Evolutionary conservation across 1,140 invertebrate genomes (phyloP), one percentile per base, ranked within the genome.

Genomic region (Sweltsa coloradensis): DNA sequence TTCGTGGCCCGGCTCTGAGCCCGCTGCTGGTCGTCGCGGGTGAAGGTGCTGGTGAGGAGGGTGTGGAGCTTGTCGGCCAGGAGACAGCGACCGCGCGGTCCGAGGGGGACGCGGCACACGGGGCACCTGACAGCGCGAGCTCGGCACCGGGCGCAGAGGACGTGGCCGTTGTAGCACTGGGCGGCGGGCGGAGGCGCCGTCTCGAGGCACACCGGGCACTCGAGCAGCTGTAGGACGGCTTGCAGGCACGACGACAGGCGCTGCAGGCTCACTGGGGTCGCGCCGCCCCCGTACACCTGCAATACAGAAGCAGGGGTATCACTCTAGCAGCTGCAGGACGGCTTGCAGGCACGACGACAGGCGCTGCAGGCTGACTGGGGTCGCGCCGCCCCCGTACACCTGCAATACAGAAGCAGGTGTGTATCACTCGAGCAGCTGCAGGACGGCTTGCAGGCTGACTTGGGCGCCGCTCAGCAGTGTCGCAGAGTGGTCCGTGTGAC

Each of bases 131-230:
- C 63, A 2, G 74, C 69, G 50, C 72, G 73, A 5, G 69, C 58
- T 40, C 76, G 68, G 54, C 78, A 80, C 29, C 68, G 61, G 4
- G 72, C 66, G 53, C 78, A 81, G 3, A 80, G 62, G 14, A 80
- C 63, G 50, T 81, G 78, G 6, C 78, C 78, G 49, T 80, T 76
- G 29, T 77, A 73, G 52, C 79, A 82, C 56, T 81, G 78, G 34
- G 72, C 71, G 0, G 74, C 72, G 3, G 79, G 78, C 2, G 77
- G 72, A 19, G 65, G 51, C 22, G 77, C 73, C 27, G 72, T 78
- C 50, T 76, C 73, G 25, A 75, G 58, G 34, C 54, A 56, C 50
- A 75, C 71, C 5, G 79, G 79, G 54, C 79, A 82, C 57, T 82
- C 79, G 26, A 81, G 61, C 34, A 71, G 65, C 34, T 60, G 56